Evolutionary conservation across 2,888 invertebrate genomes (phyloP), one percentile per base, ranked within the genome.

Genomic region (Magallana nippona): DNA sequence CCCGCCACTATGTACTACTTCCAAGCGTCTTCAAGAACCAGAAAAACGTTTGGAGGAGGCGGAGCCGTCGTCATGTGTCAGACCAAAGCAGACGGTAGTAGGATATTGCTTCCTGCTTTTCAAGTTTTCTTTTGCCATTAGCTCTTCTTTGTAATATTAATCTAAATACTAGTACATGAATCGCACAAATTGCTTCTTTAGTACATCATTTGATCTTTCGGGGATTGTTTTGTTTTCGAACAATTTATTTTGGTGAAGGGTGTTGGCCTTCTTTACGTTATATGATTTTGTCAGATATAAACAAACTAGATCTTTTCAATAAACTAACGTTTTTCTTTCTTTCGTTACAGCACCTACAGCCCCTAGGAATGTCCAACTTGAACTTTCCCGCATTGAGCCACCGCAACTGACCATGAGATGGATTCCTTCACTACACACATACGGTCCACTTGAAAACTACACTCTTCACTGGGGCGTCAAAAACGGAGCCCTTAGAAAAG

Each of bases 391-490:
- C 32, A 55, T 55, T 1, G 83, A 83, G 55, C 85, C 85, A 22
- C 85, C 85, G 8, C 78, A 80, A 32, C 60, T 82, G 19, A 78
- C 56, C 19, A 32, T 85, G 13, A 83, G 82, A 56, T 85, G 85
- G 85, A 56, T 80, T 13, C 85, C 85, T 10, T 82, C 85, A 17
- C 71, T 57, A 8, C 55, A 79, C 11, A 83, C 82, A 32, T 83
- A 83, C 56, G 85, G 82, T 17, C 63, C 71, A 27, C 58, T 77
- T 1, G 19, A n/a, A n/a, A 79, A 83, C 62, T 85, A 85, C 56
- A 83, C 79, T 15, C 63, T 85, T 0, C 63, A 82, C 19, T 85
- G 85, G 85, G 85, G 85, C 22, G 85, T 85, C 10, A 62, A 81
- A 56, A 82, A 83, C n/a, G 85, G 85, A 15, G 85, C 82, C 5